These are phyloP conservation scores for Ailuropoda melanoleuca DNA, from an alignment of 2,113 vertebrate genomes.

Conservation along the genomic window DNA sequence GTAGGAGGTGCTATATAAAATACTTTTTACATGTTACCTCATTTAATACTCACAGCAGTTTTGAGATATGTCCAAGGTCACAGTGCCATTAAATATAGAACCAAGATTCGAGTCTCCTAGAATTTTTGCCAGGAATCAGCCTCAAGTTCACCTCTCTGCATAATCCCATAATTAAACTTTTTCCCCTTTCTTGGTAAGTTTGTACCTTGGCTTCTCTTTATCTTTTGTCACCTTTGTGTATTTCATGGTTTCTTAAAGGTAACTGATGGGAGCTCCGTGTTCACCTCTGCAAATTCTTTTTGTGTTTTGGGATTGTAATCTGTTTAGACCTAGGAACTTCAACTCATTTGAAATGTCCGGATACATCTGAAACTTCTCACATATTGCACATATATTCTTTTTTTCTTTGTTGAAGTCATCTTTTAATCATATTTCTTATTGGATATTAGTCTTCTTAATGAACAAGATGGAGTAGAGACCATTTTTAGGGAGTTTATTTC, in stretches of 20 bases:
- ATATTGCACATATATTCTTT: not conserved
- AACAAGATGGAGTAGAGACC: not conserved
- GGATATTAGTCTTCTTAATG: not conserved
- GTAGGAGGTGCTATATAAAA: not conserved
- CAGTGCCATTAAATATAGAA: not conserved
- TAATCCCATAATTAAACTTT: not conserved
- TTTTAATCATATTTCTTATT: conserved; percentile 18
- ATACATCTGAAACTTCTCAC: not conserved
- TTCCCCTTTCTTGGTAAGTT: not conserved
- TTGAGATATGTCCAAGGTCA: not conserved
- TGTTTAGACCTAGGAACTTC: not conserved
- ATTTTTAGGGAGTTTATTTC: conserved; percentile 16
- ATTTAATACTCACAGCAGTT: not conserved
- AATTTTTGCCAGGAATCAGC: not conserved
- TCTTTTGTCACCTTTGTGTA: not conserved
- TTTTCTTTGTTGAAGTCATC: not conserved
- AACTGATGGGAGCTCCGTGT: not conserved
- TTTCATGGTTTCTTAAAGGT: not conserved
- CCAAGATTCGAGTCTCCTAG: not conserved
- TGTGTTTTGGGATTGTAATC: not conserved
- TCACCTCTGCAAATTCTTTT: not conserved
- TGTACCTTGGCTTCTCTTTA: not conserved
- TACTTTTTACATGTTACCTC: not conserved
- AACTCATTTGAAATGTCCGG: not conserved
- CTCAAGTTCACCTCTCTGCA: not conserved